Percentiles rank a stretch among this genome's conserved stretches.
Evolutionary conservation across 2,888 invertebrate species (phyloP).

Genomic region (Lasioglossum vierecki): DNA sequence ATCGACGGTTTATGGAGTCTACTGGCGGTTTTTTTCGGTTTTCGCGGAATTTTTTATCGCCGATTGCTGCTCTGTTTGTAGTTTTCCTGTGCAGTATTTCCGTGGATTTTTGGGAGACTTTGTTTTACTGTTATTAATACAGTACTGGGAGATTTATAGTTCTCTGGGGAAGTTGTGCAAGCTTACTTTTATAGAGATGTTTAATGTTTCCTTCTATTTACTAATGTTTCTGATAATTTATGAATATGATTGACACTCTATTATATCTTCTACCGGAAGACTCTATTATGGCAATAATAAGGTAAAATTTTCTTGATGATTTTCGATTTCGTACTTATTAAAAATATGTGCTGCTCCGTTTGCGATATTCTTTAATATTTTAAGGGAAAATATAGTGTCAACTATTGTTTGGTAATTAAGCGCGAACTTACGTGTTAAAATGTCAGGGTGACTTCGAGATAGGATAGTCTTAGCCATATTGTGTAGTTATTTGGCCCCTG

Average conservation of each 20-base stretch:
- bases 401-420: background rate
- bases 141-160: background rate
- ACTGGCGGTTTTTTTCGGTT: constrained; percentile 1
- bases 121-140: background rate
- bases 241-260: background rate
- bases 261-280: background rate
- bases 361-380: background rate
- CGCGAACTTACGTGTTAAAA: too few relatives aligned
- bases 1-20: constrained; percentile 49
- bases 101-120: background rate
- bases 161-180: background rate
- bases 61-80: background rate
- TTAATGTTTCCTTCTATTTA: background rate
- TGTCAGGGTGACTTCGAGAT: too few relatives aligned
- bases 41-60: constrained; percentile 45
- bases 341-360: background rate
- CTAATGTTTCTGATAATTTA: background rate
- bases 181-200: background rate
- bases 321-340: background rate
- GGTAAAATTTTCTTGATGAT: too few relatives aligned
- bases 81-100: background rate
- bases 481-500: too few relatives aligned
- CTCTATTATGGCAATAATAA: too few relatives aligned
- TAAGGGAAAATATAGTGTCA: background rate
- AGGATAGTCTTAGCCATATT: too few relatives aligned